A percentile compares a stretch with the other conserved stretches of the same genome.
phyloP scores from a whole-genome alignment of 2,888 invertebrate species.

The Incurvaria masculella region DNA sequence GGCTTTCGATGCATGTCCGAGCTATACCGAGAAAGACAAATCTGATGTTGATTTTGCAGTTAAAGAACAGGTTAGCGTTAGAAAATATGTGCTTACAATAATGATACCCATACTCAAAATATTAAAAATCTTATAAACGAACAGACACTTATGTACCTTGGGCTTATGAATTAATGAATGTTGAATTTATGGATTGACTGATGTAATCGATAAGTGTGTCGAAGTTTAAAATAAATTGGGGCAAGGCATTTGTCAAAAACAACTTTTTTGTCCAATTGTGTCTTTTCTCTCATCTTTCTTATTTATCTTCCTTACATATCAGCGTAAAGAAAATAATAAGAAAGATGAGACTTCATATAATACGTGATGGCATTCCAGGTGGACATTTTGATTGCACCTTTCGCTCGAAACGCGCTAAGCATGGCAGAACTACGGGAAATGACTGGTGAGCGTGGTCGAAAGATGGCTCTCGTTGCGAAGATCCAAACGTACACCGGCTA shows the following conservation, averaged over 20 bases:
- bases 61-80: conserved; percentile 35
- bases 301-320: no score
- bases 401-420: conserved; percentile 24
- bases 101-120: neutral
- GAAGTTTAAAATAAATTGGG: no score
- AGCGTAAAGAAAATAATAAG: no score
- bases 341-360: no score
- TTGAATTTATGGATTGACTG: no score
- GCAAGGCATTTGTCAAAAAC: no score
- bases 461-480: conserved; percentile 36
- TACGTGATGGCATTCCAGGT: no score
- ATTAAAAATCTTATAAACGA: neutral
- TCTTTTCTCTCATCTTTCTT: no score
- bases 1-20: conserved; percentile 36
- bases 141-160: neutral
- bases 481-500: conserved; percentile 40
- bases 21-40: conserved; percentile 36
- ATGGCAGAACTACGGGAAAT: conserved; percentile 30
- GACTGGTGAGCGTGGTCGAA: conserved; percentile 41
- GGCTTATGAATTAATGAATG: no score
- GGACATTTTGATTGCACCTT: conserved; percentile 38
- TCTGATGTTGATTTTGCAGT: conserved; percentile 32
- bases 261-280: no score
- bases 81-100: neutral
- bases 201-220: no score